phyloP scores from a whole-genome alignment of 2,888 invertebrate species.

The Callosobruchus maculatus region DNA sequence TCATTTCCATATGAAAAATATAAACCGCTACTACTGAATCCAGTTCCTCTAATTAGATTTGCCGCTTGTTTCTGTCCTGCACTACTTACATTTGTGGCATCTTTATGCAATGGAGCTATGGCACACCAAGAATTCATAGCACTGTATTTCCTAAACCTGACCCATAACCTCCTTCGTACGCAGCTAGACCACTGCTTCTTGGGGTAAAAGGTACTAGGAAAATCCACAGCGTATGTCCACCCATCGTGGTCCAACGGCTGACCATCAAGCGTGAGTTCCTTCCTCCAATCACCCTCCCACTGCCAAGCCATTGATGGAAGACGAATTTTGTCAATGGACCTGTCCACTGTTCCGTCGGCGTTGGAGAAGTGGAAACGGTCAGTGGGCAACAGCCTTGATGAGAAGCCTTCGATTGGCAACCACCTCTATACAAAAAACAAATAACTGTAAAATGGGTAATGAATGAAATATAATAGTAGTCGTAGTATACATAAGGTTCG shows the following conservation, averaged over 20 bases:
- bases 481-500: no score
- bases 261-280: slow-evolving; percentile 76
- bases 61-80: background rate
- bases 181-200: slow-evolving; percentile 87
- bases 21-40: no score
- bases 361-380: slow-evolving; percentile 85
- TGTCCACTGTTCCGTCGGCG: slow-evolving; percentile 74
- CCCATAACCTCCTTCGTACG: slow-evolving; percentile 87
- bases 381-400: slow-evolving; percentile 77
- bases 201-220: slow-evolving; percentile 76
- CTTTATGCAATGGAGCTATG: slow-evolving; percentile 83
- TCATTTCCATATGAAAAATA: no score
- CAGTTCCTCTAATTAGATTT: no score
- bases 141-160: slow-evolving; percentile 80
- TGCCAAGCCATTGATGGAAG: slow-evolving; percentile 94
- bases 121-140: slow-evolving; percentile 92
- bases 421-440: slow-evolving; percentile 60
- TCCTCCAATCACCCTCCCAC: slow-evolving; percentile 93
- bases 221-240: slow-evolving; percentile 92
- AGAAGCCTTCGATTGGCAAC: slow-evolving; percentile 87
- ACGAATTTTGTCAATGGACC: slow-evolving; percentile 75
- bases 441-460: no score
- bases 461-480: no score
- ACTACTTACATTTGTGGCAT: slow-evolving; percentile 67
- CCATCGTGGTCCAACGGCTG: slow-evolving; percentile 87